phyloP scores from a whole-genome alignment of 2,888 invertebrate genomes.

The Onchidella celtica region DNA sequence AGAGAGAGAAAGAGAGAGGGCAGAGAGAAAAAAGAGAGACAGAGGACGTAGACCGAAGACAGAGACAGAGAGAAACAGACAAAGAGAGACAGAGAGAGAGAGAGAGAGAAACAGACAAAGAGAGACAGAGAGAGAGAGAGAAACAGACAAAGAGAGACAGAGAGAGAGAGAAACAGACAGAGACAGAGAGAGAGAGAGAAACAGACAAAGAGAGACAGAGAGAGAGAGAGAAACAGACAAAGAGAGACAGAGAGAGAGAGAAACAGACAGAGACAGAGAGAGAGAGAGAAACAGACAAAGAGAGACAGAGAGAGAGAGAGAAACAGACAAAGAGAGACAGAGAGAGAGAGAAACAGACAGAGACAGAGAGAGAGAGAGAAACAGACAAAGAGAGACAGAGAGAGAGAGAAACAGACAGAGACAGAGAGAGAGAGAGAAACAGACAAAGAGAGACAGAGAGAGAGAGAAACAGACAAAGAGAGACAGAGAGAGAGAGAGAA shows the following conservation, averaged over 20 bases:
- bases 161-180: not conserved
- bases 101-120: not conserved
- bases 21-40: no score
- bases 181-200: not conserved
- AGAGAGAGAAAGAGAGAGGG: not conserved
- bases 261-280: not conserved
- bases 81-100: not conserved
- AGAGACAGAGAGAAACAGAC: not conserved
- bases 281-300: not conserved
- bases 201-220: not conserved
- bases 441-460: not conserved
- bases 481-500: conserved; percentile 13
- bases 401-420: not conserved
- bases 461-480: no score
- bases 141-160: not conserved
- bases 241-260: conserved; percentile 20
- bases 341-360: not conserved
- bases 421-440: not conserved
- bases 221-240: no score
- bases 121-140: conserved; percentile 7
- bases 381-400: not conserved
- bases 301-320: not conserved
- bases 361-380: not conserved
- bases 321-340: not conserved
- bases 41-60: conserved; percentile 5